These are phyloP conservation scores for Pygoscelis antarcticus DNA, from an alignment of 2,113 vertebrate genomes.

Conservation along the genomic window DNA sequence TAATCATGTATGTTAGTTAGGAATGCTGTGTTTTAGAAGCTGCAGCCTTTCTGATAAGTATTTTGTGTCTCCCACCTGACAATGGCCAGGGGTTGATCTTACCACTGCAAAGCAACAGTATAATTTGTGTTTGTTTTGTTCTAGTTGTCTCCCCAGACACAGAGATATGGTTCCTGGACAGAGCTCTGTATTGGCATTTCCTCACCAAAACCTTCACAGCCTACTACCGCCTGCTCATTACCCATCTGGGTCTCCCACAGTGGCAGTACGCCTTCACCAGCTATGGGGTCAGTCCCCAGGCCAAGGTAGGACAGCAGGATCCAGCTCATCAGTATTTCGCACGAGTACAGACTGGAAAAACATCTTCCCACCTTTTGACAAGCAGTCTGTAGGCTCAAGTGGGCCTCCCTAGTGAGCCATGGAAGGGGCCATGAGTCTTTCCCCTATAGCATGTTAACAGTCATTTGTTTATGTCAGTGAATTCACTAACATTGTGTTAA, in stretches of 20 bases:
- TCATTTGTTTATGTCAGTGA: not conserved
- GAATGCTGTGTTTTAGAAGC: not conserved
- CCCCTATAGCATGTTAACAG: fast-evolving
- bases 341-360: not conserved
- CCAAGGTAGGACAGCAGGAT: constrained; percentile 81
- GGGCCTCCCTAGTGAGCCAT: not conserved
- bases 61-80: not conserved
- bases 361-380: not conserved
- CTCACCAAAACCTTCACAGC: constrained; percentile 90
- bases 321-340: not conserved
- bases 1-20: not conserved
- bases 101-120: not conserved
- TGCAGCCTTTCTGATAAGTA: not conserved
- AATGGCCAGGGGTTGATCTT: not conserved
- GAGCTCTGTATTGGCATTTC: constrained; percentile 93
- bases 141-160: constrained; percentile 83
- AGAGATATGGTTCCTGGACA: constrained; percentile 95
- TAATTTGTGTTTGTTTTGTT: not conserved
- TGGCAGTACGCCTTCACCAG: constrained; percentile 94
- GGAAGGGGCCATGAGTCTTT: not conserved
- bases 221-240: constrained; percentile 94
- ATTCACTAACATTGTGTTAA: not conserved
- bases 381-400: not conserved
- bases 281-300: constrained; percentile 91
- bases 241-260: constrained; percentile 92